Evolutionary conservation across 92 coral and sea anemone genomes (phyloP).

Genomic region (Phenganax subtilis): DNA sequence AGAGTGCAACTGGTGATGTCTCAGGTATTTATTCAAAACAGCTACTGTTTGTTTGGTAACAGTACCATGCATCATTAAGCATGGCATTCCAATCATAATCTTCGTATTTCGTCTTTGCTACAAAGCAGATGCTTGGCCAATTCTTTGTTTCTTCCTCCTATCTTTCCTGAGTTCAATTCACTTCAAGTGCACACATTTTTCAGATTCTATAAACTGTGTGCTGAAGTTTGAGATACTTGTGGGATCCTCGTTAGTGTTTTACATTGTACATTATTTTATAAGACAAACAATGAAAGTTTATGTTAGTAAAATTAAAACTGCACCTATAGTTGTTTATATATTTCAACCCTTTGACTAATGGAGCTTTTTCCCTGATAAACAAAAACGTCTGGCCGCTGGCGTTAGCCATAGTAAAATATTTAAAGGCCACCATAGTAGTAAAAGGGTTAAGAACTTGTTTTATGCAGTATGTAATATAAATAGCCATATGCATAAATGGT

Average conservation of each 20-base stretch:
- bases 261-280: slow-evolving; percentile 31
- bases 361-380: no score
- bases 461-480: slow-evolving; percentile 48
- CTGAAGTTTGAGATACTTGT: slow-evolving; percentile 48
- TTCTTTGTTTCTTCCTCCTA: slow-evolving; percentile 39
- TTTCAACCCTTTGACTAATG: neutral
- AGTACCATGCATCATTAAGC: slow-evolving; percentile 45
- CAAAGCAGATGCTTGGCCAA: slow-evolving; percentile 22
- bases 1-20: slow-evolving; percentile 47
- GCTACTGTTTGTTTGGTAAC: slow-evolving; percentile 46
- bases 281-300: slow-evolving; percentile 14
- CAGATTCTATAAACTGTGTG: slow-evolving; percentile 47
- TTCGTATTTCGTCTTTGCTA: slow-evolving; percentile 45
- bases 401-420: no score
- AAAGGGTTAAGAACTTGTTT: slow-evolving; percentile 18
- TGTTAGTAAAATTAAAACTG: slow-evolving; percentile 20
- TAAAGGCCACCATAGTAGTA: no score
- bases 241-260: slow-evolving; percentile 23
- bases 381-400: no score
- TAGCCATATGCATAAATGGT: slow-evolving; percentile 21
- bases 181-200: slow-evolving; percentile 56
- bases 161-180: slow-evolving; percentile 58
- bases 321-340: slow-evolving; percentile 39
- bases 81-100: slow-evolving; percentile 55
- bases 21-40: slow-evolving; percentile 44